Evolutionary conservation across 1,140 invertebrate species (phyloP), one percentile per base, ranked within the genome.

Genomic region (Aphaenogaster rudis): DNA sequence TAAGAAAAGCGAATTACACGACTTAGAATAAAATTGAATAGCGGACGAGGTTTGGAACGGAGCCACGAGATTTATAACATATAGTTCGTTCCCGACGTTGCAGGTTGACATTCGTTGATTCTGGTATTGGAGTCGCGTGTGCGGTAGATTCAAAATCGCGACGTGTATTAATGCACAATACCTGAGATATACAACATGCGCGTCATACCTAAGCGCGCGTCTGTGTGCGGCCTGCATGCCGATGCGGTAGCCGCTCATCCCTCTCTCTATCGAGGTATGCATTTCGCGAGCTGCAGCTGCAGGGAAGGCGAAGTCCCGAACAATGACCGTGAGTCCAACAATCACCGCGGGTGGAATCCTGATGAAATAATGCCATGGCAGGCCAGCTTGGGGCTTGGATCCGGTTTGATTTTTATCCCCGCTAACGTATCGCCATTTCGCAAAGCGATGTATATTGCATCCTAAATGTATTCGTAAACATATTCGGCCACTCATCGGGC

Each of bases 121-220:
- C 39, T 6, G 33, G 28, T 15, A 39, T 17, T 17, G 28, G 0
- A 17, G 66, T 8, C 13, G 15, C 45, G 39, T 39, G 21, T 45
- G 80, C 28, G 80, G 45, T 36, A 61, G 42, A 54, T 39, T 74
- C 42, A 74, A 84, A 84, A 84, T 61, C 69, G 69, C 80, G 69
- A 76, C 80, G 80, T 84, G 45, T 50, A 76, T 54, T 84, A 76
- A 84, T 84, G 80, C 54, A 76, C 69, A 76, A 84, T 84, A 59
- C 42, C 57, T 45, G 80, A 39, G 42, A 84, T 84, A 84, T 61
- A 76, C 80, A 84, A 84, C 69, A 84, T 84, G 69, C 67, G 54
- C 80, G 69, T 76, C 80, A 84, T 84, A 84, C 69, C 80, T 61
- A 76, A 76, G 80, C 80, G 80, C 80, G 69, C 67, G 57, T 84